A percentile compares a stretch with the other conserved stretches of the same genome.
These are phyloP conservation scores for Erinaceus europaeus DNA, from an alignment of 2,113 vertebrate species.

Conservation along the genomic window DNA sequence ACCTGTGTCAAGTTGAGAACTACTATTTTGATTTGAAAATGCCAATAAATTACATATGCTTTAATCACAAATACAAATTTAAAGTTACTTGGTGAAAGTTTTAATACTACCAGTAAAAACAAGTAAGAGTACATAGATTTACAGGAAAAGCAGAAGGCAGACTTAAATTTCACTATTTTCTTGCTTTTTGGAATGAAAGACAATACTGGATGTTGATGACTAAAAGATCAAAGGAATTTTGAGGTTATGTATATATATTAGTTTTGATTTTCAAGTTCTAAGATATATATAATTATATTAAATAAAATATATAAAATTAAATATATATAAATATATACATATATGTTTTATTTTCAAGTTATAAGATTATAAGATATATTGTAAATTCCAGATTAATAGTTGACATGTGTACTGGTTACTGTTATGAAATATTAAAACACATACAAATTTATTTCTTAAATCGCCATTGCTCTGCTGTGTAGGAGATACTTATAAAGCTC, in stretches of 20 bases:
- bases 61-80: conserved; percentile 14
- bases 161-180: conserved; percentile 58
- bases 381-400: neutral
- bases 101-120: conserved; percentile 55
- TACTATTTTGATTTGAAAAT: conserved; percentile 28
- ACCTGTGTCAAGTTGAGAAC: neutral
- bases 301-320: too few relatives aligned
- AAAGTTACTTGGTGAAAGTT: conserved; percentile 53
- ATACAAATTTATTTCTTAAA: neutral
- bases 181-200: conserved; percentile 42
- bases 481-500: neutral
- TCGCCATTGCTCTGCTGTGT: neutral
- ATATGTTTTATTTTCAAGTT: neutral
- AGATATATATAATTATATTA: too few relatives aligned
- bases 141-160: conserved; percentile 42
- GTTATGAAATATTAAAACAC: neutral
- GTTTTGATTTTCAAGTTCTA: conserved; percentile 30
- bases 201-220: neutral
- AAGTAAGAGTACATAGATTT: conserved; percentile 56
- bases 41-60: neutral
- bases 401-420: neutral
- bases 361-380: neutral
- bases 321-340: too few relatives aligned
- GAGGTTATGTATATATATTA: conserved; percentile 18
- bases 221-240: conserved; percentile 9